Evolutionary conservation across 2,113 vertebrate species (phyloP), one percentile per base, ranked within the genome.

Genomic region (Tachycineta bicolor): DNA sequence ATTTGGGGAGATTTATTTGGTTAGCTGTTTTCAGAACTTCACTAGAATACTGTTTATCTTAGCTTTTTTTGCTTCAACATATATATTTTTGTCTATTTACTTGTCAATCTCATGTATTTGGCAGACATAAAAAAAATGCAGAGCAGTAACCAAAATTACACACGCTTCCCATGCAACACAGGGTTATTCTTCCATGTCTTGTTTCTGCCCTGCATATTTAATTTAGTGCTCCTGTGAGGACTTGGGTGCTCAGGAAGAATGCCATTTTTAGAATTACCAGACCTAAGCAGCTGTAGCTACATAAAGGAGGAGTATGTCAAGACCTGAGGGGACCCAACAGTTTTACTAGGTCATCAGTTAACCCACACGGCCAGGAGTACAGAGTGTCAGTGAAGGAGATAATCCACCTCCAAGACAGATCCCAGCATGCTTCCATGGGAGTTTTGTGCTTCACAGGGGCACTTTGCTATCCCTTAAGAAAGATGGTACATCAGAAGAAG

Each of bases 61-160:
- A 78, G 65, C 26, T 47, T 97, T 78, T 77, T 95, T 87, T 79
- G 23, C 70, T 82, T 84, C 78, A 85, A 39, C 50, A 15, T 87
- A 77, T 59, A 50, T 93, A 91, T 81, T 92, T 94, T 83, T 70
- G 56, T 82, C 78, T 75, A 49, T 87, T 94, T 80, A 75, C 53
- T 91, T 79, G 68, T 55, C 78, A 84, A 28, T 68, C 47, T 82
- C 41, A 28, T 4, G 1, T 59, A 68, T 70, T 81, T 79, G 56
- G 47, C 69, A 87, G 84, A 65, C 88, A 77, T 44, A 43, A 87
- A 83, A 93, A 93, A 89, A 79, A 84, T 14, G 59, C 46, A 59
- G 65, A 89, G 78, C 56, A 49, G 81, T 55, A 78, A 75, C 87
- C 5, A 2, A 87, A 24, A 9, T 58, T 75, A 65, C 26, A 47